Base-by-base conservation (phyloP, 1,140 invertebrate genomes). In the Drosophila subpulchrella region DNA sequence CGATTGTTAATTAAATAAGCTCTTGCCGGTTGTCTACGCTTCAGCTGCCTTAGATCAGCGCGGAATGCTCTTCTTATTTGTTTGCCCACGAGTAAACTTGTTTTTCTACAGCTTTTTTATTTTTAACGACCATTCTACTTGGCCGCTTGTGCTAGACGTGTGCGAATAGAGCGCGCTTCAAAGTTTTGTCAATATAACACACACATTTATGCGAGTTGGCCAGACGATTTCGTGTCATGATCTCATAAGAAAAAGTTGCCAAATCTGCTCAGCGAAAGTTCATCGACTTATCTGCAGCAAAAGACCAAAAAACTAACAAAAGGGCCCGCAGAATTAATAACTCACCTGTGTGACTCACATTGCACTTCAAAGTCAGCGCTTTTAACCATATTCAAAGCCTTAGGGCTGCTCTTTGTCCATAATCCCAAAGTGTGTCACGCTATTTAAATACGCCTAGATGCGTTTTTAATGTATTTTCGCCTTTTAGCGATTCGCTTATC, bases 201-300 rank as follows among this genome's bases (percentile, higher is more conserved):
- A 53, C 41, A 62, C 75, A 75, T 57, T 54, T 58, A 10, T 10
- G 7, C 32, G 32, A 34, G 59, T 53, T 47, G 54, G 62, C 58
- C 47, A 58, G 50, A 39, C 70, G 57, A 75, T 72, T 82, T 72
- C 70, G 60, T 88, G 70, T 55, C 74, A 83, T 88, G 79, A 88
- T 88, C 83, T 88, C 83, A 88, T 88, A 88, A 66, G 66, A 83
- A 84, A 89, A 80, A 80, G 83, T 88, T 89, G 63, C 60, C 50
- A 76, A 71, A 75, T 57, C 46, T 38, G 32, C 32, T 10, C 32
- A 10, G 57, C 54, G 65, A 82, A 72, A 78, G 83, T 88, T 88
- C 84, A 88, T 80, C 75, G 83, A 88, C 83, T 65, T 74, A 32
- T 48, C 48, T 76, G 36, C 57, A 51, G 46, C 53, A 44, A 51